Evolutionary conservation across 2,888 invertebrate genomes (phyloP).

Genomic region (Nomada goodeniana): DNA sequence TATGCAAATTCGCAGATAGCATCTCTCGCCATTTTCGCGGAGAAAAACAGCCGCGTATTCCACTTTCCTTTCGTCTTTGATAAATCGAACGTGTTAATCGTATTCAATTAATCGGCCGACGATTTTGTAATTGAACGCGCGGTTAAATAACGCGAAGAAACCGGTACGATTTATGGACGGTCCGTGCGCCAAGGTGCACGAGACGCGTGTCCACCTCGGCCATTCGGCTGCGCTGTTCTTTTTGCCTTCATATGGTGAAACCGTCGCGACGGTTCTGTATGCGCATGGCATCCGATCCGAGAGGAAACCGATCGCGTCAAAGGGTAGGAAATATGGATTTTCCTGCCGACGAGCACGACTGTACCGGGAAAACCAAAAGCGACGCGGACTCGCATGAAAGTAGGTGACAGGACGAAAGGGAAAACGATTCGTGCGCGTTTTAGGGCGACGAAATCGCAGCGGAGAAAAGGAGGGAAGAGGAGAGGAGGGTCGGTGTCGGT

Average conservation of each 20-base stretch:
- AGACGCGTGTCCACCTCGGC: slow-evolving; percentile 1
- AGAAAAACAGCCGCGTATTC: slow-evolving; percentile 4
- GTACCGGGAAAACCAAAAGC: neutral
- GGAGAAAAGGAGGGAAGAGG: slow-evolving; percentile 40
- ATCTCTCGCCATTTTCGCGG: neutral
- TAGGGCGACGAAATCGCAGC: slow-evolving; percentile 54
- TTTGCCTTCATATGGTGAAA: too few species aligned
- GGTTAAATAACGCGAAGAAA: slow-evolving; percentile 30
- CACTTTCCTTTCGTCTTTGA: slow-evolving; percentile 12
- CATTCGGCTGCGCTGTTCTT: neutral
- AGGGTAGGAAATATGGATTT: slow-evolving; percentile 21
- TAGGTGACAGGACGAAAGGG: neutral
- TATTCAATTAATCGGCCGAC: slow-evolving; percentile 44
- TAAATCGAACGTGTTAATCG: slow-evolving; percentile 36
- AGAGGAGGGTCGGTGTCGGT: slow-evolving; percentile 77
- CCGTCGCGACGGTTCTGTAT: too few species aligned
- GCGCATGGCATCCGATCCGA: too few species aligned
- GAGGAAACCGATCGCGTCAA: neutral
- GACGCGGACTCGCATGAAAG: too few species aligned
- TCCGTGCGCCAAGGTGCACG: slow-evolving; percentile 5
- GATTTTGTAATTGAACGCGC: slow-evolving; percentile 43
- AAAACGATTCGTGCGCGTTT: slow-evolving; percentile 26
- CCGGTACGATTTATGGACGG: slow-evolving; percentile 46
- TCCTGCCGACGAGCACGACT: neutral
- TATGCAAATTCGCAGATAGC: slow-evolving; percentile 34